A percentile compares a stretch with the other conserved stretches of the same genome.
Conservation (phyloP, 2,888 invertebrate species). For the Heteropelma amictum region DNA sequence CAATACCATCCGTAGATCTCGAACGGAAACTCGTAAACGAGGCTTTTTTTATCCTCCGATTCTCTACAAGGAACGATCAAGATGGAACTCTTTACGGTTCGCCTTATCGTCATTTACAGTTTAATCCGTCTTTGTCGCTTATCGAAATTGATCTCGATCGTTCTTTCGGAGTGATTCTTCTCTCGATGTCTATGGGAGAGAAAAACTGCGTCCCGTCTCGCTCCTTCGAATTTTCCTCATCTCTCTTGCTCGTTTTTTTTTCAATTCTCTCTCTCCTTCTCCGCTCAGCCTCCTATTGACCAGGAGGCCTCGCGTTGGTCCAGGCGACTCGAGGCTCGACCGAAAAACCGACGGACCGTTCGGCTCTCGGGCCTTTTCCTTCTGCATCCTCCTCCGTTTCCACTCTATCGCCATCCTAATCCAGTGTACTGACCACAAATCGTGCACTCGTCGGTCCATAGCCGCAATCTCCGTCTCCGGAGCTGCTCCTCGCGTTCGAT, state of each 20-base stretch:
- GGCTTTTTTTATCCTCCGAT: slow-evolving; percentile 1
- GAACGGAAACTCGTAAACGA: slow-evolving; percentile 3
- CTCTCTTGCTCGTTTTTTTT: slow-evolving; percentile 4
- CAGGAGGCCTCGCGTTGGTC: slow-evolving; percentile 22
- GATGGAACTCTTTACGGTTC: background rate
- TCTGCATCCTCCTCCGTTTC: background rate
- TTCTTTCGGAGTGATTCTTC: background rate
- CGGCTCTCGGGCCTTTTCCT: background rate
- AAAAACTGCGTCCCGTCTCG: slow-evolving; percentile 36
- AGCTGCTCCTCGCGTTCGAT: background rate
- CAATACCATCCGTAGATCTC: slow-evolving; percentile 28
- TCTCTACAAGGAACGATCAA: slow-evolving; percentile 38
- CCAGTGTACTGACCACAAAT: slow-evolving; percentile 21
- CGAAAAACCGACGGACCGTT: slow-evolving; percentile 50
- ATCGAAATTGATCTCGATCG: background rate
- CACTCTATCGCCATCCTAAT: slow-evolving; percentile 9
- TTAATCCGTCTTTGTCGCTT: background rate
- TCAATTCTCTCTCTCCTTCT: background rate
- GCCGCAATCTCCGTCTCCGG: slow-evolving; percentile 15
- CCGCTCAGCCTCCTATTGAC: slow-evolving; percentile 30
- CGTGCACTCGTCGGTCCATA: slow-evolving; percentile 2
- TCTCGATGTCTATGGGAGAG: background rate
- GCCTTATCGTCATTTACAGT: background rate
- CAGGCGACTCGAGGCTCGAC: slow-evolving; percentile 44
- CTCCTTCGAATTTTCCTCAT: background rate